Evolutionary conservation across 1,140 invertebrate species (phyloP).

Genomic region (Dreissena polymorpha): DNA sequence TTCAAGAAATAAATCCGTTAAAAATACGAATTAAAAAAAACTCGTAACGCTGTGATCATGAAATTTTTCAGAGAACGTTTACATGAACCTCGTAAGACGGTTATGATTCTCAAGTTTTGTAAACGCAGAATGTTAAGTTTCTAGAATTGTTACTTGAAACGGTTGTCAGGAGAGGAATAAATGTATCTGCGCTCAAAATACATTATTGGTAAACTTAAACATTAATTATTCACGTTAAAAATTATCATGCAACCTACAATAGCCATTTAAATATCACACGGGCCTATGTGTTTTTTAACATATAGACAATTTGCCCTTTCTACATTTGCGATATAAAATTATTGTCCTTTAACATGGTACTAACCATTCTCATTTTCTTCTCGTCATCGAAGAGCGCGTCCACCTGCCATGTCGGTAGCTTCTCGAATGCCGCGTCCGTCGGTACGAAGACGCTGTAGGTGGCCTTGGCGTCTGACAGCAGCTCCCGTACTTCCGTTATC

Average conservation of each 20-base stretch:
- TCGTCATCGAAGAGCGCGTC: slow-evolving; percentile 44
- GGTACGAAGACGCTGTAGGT: slow-evolving; percentile 45
- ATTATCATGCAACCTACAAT: too few relatives aligned
- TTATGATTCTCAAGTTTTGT: neutral
- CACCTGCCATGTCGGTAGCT: slow-evolving; percentile 33
- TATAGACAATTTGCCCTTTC: neutral
- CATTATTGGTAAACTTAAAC: neutral
- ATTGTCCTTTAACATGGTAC: neutral
- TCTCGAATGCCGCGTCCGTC: slow-evolving; percentile 43
- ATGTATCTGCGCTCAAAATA: neutral
- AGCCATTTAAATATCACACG: too few relatives aligned
- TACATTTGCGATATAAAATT: neutral
- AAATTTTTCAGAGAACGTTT: neutral
- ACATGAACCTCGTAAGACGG: neutral
- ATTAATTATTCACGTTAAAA: neutral
- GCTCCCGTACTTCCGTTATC: slow-evolving; percentile 10
- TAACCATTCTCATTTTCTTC: slow-evolving; percentile 43
- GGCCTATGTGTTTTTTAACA: too few relatives aligned
- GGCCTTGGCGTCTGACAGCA: slow-evolving; percentile 6
- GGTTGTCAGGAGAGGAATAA: neutral
- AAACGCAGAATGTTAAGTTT: neutral
- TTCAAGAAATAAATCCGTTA: neutral
- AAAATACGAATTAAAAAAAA: neutral
- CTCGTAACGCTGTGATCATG: neutral
- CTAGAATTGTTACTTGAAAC: neutral